phyloP scores from a whole-genome alignment of 2,797 vertebrate species.

The Malacoraja senta region DNA sequence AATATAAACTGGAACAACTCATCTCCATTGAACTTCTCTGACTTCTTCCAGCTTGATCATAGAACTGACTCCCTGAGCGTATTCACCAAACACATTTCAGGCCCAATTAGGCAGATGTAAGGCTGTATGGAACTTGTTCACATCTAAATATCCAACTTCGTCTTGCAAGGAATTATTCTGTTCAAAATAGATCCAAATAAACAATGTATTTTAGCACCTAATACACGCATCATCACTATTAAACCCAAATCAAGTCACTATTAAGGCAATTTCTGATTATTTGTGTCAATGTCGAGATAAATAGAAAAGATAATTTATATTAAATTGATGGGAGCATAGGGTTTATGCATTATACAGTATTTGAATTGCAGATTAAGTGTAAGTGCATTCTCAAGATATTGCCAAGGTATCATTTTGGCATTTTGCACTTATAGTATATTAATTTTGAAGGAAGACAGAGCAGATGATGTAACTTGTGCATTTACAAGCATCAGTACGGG shows the following conservation, averaged over 20 bases:
- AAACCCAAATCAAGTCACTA: not conserved
- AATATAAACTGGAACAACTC: constrained; percentile 15
- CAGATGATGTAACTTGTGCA: not conserved
- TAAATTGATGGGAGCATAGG: not conserved
- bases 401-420: not conserved
- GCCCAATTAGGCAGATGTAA: constrained; percentile 12
- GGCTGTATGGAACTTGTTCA: not conserved
- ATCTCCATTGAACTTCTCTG: constrained; percentile 17
- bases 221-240: not conserved
- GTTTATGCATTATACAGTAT: no score
- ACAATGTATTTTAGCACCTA: not conserved
- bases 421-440: not conserved
- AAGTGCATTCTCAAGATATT: not conserved
- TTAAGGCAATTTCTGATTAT: not conserved
- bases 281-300: not conserved
- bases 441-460: not conserved
- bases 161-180: not conserved
- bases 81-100: constrained; percentile 14
- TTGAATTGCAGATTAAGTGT: not conserved
- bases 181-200: not conserved
- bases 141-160: not conserved
- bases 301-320: not conserved
- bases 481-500: no score
- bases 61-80: constrained; percentile 13
- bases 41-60: constrained; percentile 22